Conservation (phyloP, 2,797 vertebrate genomes). For the Peromyscus attwateri region DNA sequence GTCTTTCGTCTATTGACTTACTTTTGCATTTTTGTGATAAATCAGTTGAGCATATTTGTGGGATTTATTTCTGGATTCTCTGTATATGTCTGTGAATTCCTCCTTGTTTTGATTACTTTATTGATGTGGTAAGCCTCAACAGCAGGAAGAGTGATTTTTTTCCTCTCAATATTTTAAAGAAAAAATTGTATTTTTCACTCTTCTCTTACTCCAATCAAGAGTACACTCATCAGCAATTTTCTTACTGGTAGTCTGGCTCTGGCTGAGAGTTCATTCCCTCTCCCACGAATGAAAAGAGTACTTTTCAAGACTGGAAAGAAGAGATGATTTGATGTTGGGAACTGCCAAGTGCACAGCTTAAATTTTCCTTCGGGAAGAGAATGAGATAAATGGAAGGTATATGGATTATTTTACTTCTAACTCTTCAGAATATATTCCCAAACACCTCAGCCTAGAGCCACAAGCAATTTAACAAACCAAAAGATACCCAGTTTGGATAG, state of each 20-base stretch:
- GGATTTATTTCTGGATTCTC: not conserved
- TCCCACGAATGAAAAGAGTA: not conserved
- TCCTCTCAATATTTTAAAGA: not conserved
- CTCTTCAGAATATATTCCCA: conserved; percentile 25
- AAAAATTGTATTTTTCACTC: not conserved
- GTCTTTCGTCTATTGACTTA: not conserved
- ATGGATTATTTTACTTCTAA: conserved; percentile 53
- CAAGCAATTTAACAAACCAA: not conserved
- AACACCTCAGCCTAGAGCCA: not conserved
- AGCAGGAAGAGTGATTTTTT: not conserved
- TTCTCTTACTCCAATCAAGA: conserved; percentile 26
- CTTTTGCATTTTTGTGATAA: conserved; percentile 18
- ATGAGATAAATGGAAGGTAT: conserved; percentile 24
- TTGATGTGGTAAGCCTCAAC: not conserved
- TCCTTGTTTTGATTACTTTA: conserved; percentile 14
- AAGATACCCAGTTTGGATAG: not conserved
- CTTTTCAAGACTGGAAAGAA: not conserved
- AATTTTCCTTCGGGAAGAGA: conserved; percentile 60
- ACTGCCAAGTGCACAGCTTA: conserved; percentile 33
- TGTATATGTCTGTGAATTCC: not conserved
- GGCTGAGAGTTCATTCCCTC: conserved; percentile 31
- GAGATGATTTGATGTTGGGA: not conserved
- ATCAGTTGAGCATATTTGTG: not conserved
- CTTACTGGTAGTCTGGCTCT: not conserved
- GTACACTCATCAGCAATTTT: conserved; percentile 15